Conservation (phyloP, 2,888 invertebrate genomes). For the Acrocera orbiculus region DNA sequence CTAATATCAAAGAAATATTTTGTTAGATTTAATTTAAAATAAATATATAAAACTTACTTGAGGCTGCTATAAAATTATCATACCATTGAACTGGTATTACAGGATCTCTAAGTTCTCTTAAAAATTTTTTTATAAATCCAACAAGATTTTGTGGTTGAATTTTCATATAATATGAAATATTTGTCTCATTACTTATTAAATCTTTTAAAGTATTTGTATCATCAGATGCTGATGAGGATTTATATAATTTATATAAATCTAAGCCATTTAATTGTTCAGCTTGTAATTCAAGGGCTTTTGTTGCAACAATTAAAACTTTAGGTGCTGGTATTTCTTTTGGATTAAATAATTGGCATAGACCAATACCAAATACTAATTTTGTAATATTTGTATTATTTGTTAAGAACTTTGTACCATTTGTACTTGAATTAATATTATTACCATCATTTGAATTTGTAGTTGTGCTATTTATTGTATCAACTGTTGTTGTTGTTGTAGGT, state of each 20-base stretch:
- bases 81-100: constrained; percentile 58
- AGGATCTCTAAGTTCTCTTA: constrained; percentile 56
- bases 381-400: constrained; percentile 9
- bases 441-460: not conserved
- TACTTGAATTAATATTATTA: no score
- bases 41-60: constrained; percentile 18
- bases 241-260: constrained; percentile 50
- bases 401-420: not conserved
- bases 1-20: no score
- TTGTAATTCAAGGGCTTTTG: constrained; percentile 41
- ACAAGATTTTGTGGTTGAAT: constrained; percentile 13
- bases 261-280: constrained; percentile 32
- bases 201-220: constrained; percentile 36
- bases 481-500: not conserved
- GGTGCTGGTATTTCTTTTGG: constrained; percentile 39
- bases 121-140: constrained; percentile 48
- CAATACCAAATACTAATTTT: constrained; percentile 40
- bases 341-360: constrained; percentile 43
- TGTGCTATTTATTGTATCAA: not conserved
- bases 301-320: constrained; percentile 38
- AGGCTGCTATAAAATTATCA: constrained; percentile 46
- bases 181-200: constrained; percentile 15
- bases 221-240: constrained; percentile 33
- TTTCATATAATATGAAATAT: not conserved
- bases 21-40: constrained; percentile 1